A percentile compares a stretch with the other conserved stretches of the same genome.
Conservation (phyloP, 1,140 invertebrate genomes). For the Theocolax elegans region DNA sequence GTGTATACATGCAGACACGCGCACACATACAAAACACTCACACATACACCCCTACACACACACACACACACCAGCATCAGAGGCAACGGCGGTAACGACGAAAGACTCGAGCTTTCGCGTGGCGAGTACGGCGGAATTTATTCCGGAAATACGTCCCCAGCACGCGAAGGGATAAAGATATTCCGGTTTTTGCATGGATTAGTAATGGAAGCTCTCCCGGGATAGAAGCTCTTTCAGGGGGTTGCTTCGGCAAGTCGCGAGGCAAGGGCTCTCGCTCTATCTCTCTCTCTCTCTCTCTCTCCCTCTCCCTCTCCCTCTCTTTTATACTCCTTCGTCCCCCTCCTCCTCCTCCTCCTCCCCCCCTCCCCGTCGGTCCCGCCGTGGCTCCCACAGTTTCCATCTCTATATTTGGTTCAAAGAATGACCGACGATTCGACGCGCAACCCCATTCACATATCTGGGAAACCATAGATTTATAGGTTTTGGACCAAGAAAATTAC, state of each 20-base stretch:
- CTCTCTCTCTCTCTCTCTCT: constrained; percentile 36
- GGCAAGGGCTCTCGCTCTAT: constrained; percentile 55
- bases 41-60: too few species aligned
- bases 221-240: constrained; percentile 64
- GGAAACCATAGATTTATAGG: too few species aligned
- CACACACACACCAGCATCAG: not conserved
- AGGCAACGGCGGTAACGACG: not conserved
- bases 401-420: not conserved
- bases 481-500: not conserved
- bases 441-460: too few species aligned
- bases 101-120: constrained; percentile 51
- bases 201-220: constrained; percentile 67
- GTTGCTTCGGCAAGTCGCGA: constrained; percentile 54
- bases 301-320: not conserved
- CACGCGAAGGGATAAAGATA: constrained; percentile 66
- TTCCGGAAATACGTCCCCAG: constrained; percentile 67
- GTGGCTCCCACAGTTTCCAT: not conserved
- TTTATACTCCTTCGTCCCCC: not conserved
- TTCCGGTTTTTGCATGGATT: constrained; percentile 69
- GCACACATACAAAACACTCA: too few species aligned
- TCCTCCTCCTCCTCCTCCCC: too few species aligned
- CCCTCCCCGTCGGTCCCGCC: too few species aligned
- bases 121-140: constrained; percentile 59
- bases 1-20: too few species aligned
- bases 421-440: not conserved